Base-by-base conservation (phyloP, 2,888 invertebrate species). In the Steinernema scapterisci region DNA sequence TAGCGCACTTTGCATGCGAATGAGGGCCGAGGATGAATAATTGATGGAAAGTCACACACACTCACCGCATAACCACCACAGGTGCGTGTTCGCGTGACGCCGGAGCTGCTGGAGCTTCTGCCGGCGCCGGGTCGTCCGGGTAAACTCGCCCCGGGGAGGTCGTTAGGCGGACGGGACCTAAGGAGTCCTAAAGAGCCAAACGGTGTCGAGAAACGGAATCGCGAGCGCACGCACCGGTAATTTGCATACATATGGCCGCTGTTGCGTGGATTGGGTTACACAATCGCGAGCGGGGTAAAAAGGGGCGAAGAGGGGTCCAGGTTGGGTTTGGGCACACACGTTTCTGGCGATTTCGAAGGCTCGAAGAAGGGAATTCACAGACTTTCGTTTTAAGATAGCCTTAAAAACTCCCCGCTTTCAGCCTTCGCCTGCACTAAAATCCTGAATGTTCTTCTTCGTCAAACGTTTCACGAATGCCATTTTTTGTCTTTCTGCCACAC, bases 1-100 rank as follows among this genome's bases (percentile, higher is more conserved):
- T 63, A 63, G 63, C 63, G 63, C 63, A 63, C 63, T 63, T 63
- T 63, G 63, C 63, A 63, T 63, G 31, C 63, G 63, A 63, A 63
- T 63, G 63, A 63, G 63, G 31, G 63, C 38, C 63, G 31, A 31
- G 9, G 27, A 63, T 63, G 63, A 63, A 63, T 63, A 63, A 63
- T 63, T 63, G 31, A 63, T 63, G 63, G 16, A 27, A 63, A 63
- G 63, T 63, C 31, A 63, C 63, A 63, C 38, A 38, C 63, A 63
- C 63, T 63, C 63, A 63, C 63, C 63, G 63, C 63, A 63, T 63
- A 63, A 31, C 63, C 63, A 38, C 63, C 48, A 48, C 48, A 63
- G 63, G 48, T 48, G 48, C 48, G 63, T 38, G 63, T 27, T 63
- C 19, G 63, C 63, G 63, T 63, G 63, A 31, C n/a, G 63, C 38